phyloP scores from a whole-genome alignment of 2,113 vertebrate genomes.

The Loxodonta africana region DNA sequence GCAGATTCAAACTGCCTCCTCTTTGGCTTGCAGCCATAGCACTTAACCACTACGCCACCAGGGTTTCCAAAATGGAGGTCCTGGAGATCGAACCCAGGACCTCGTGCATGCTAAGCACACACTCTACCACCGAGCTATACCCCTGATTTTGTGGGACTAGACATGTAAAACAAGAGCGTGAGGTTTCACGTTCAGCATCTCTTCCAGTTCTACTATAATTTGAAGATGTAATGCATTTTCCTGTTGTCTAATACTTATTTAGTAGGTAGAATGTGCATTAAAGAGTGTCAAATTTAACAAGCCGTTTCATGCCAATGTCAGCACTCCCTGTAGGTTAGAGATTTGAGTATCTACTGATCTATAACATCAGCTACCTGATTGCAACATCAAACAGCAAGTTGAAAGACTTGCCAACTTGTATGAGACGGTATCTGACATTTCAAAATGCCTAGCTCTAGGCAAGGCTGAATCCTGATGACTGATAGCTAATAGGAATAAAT shows the following conservation, averaged over 20 bases:
- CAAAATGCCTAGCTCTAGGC: conserved; percentile 53
- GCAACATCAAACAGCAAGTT: conserved; percentile 55
- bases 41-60: no score
- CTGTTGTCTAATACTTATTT: not conserved
- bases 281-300: not conserved
- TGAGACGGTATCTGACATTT: conserved; percentile 58
- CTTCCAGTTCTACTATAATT: not conserved
- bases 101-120: no score
- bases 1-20: no score
- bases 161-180: not conserved
- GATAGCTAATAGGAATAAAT: not conserved
- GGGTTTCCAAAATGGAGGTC: no score
- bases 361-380: conserved; percentile 54
- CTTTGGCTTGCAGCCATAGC: no score
- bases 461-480: conserved; percentile 6
- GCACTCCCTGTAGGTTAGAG: conserved; percentile 54
- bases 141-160: no score
- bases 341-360: conserved; percentile 70
- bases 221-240: not conserved
- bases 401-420: conserved; percentile 29
- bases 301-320: conserved; percentile 55
- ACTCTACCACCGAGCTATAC: no score
- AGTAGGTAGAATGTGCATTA: not conserved
- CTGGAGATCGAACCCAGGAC: no score
- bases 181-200: not conserved